Evolutionary conservation across 2,797 vertebrate species (phyloP).

Genomic region (Hipposideros larvatus): DNA sequence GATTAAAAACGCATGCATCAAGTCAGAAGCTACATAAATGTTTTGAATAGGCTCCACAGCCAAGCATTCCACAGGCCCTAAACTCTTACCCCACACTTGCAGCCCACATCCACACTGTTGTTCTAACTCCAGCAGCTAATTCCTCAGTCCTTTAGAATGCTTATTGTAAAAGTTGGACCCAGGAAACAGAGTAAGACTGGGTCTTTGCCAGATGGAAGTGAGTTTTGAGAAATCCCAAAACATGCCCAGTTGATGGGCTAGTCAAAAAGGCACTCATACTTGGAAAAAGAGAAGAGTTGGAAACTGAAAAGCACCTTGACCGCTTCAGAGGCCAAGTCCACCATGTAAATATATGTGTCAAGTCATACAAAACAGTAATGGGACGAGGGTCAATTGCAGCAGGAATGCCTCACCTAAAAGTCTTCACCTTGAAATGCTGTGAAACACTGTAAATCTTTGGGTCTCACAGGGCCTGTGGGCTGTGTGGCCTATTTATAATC

Average conservation of each 20-base stretch:
- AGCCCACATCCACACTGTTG: background rate
- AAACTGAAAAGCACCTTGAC: background rate
- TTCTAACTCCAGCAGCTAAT: background rate
- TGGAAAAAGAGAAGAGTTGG: background rate
- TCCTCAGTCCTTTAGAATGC: background rate
- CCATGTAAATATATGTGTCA: background rate
- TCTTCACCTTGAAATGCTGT: background rate
- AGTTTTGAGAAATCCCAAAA: conserved; percentile 1
- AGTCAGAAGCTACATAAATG: background rate
- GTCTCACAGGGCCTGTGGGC: background rate
- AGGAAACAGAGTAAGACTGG: background rate
- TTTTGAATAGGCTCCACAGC: background rate
- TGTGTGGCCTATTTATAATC: background rate
- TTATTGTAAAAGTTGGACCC: background rate
- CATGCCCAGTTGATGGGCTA: background rate
- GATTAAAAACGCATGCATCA: background rate
- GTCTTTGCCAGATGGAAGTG: background rate
- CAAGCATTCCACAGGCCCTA: background rate
- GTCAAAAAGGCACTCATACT: background rate
- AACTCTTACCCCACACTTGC: background rate
- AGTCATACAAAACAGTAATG: background rate
- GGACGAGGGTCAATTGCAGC: background rate
- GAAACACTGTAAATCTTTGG: background rate
- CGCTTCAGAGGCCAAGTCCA: background rate
- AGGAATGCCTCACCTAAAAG: background rate